Evolutionary conservation across 2,797 vertebrate species (phyloP).

Genomic region (Podarcis lilfordi): DNA sequence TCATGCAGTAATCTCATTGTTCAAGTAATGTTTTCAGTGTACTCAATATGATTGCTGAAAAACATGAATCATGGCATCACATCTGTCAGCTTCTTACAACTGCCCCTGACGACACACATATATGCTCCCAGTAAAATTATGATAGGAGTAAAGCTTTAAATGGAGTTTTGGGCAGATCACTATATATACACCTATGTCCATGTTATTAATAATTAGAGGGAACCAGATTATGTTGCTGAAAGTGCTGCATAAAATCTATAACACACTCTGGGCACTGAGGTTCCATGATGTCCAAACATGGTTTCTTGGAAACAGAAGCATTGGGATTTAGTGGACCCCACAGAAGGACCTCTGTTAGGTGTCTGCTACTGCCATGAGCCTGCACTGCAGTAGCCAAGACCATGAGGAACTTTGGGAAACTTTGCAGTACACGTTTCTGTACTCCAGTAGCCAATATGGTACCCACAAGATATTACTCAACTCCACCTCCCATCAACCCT

Average conservation of each 20-base stretch:
- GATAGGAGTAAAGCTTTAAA: background rate
- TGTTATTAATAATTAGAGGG: background rate
- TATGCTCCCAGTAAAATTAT: background rate
- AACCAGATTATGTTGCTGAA: background rate
- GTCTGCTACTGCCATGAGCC: background rate
- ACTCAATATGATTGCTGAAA: background rate
- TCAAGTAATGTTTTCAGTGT: background rate
- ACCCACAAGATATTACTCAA: too few relatives aligned
- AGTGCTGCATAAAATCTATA: background rate
- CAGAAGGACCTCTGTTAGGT: background rate
- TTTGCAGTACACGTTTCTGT: background rate
- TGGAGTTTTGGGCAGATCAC: background rate
- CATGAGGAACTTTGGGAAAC: background rate
- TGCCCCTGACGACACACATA: background rate
- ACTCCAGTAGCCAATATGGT: background rate
- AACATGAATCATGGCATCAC: background rate
- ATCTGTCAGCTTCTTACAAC: background rate
- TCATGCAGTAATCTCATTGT: conserved; percentile 7
- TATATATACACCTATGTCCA: background rate
- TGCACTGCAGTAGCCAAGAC: background rate
- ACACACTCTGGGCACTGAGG: background rate
- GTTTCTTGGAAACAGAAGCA: background rate
- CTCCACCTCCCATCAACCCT: too few relatives aligned
- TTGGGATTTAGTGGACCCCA: background rate
- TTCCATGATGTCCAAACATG: background rate